phyloP scores from a whole-genome alignment of 1,140 invertebrate species.

The Orius insidiosus region DNA sequence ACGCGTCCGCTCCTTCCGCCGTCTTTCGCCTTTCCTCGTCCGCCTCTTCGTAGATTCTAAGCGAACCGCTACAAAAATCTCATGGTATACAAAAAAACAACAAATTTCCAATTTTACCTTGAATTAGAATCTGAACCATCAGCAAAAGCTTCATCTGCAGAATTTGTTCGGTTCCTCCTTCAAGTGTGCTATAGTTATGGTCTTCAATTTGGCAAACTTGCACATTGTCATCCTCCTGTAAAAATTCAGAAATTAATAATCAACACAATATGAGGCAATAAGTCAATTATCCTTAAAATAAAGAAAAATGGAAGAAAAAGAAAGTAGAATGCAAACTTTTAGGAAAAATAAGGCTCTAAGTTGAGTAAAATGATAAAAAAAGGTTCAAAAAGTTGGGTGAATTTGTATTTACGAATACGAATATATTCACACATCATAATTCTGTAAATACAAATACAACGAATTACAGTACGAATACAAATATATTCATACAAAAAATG shows the following conservation, averaged over 20 bases:
- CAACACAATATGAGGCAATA: neutral
- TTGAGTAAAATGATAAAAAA: too few species aligned
- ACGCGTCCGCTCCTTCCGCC: slow-evolving; percentile 53
- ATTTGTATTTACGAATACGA: too few species aligned
- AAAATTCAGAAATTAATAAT: neutral
- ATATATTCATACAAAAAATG: too few species aligned
- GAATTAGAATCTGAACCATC: slow-evolving; percentile 23
- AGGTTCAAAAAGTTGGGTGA: too few species aligned
- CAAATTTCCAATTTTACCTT: slow-evolving; percentile 13
- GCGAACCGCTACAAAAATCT: slow-evolving; percentile 20
- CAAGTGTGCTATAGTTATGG: slow-evolving; percentile 46
- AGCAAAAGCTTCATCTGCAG: slow-evolving; percentile 22
- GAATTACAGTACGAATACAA: too few species aligned
- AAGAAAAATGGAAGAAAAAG: too few species aligned
- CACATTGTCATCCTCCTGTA: slow-evolving; percentile 7
- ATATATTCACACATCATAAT: too few species aligned
- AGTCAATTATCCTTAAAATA: too few species aligned
- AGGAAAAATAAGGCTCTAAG: too few species aligned
- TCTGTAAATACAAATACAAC: too few species aligned
- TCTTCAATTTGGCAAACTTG: slow-evolving; percentile 38
- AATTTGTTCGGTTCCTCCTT: slow-evolving; percentile 25
- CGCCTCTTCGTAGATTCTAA: slow-evolving; percentile 9
- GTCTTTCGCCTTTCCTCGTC: slow-evolving; percentile 53
- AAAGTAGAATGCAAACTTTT: too few species aligned
- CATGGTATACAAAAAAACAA: neutral